Base-by-base conservation (phyloP, 2,888 invertebrate species). In the Lasioglossum vierecki region DNA sequence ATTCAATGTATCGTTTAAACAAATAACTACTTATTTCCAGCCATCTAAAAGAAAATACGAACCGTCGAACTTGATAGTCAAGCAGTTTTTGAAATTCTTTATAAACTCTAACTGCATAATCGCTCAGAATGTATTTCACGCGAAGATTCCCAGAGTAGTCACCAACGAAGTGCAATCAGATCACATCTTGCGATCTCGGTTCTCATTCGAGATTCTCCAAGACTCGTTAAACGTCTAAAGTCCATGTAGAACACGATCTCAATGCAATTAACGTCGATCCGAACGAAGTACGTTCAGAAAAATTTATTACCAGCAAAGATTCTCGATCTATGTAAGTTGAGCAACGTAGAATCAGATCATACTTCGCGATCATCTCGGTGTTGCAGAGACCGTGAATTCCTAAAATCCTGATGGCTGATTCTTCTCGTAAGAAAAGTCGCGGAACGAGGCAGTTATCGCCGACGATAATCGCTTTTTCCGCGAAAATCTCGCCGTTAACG, bases 401-500 rank as follows among this genome's bases (percentile, higher is more conserved):
- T 26, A 60, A 60, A 60, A 60, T 60, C 60, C 13, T 5, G 13
- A 26, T 26, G 5, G 60, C 30, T 60, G 60, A 60, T 60, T 60
- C 60, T 13, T 15, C 60, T 60, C 26, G 26, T 15, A 60, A 60
- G 60, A 60, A 60, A 60, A 60, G 0, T n/a, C 60, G 26, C 26
- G 13, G n/a, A 60, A 30, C 60, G 60, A 60, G 60, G 60, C 6
- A 60, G 60, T 60, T 60, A 60, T 60, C 60, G 60, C 26, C 26
- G 26, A 13, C 13, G 60, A 26, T 60, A 60, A 60, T 60, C 60
- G 13, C 26, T 26, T 13, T 60, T 60, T 60, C 60, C 60, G 60
- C 68, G 68, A 68, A 68, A 68, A 68, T 68, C 68, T 35, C 35
- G 35, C 35, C 9, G 53, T 35, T 60, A 60, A 60, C 60, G 60